Evolutionary conservation across 2,797 vertebrate species (phyloP).

Genomic region (Enteromius argenteus): DNA sequence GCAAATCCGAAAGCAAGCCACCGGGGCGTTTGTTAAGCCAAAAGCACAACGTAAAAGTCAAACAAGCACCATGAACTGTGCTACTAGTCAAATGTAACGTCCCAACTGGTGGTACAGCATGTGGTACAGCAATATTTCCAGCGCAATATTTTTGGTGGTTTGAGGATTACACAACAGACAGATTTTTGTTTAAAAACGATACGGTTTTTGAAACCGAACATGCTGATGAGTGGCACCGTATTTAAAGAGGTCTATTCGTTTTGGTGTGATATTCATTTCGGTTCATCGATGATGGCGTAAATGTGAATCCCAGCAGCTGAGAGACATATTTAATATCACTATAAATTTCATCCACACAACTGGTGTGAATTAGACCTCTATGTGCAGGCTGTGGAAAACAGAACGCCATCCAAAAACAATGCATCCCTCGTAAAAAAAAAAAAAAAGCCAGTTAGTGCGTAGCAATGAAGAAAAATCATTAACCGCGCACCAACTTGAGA

Average conservation of each 20-base stretch:
- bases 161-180: not conserved
- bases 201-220: not conserved
- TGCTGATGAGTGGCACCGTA: constrained; percentile 1
- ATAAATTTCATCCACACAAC: constrained; percentile 43
- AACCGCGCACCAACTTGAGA: constrained; percentile 4
- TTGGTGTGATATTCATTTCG: constrained; percentile 2
- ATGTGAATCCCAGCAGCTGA: constrained; percentile 28
- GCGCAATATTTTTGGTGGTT: not conserved
- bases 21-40: not conserved
- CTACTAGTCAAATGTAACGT: not conserved
- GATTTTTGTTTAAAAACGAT: not conserved
- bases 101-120: not conserved
- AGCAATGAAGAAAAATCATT: constrained; percentile 18
- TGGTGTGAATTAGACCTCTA: constrained; percentile 44
- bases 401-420: constrained; percentile 44
- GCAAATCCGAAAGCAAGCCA: not conserved
- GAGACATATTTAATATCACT: constrained; percentile 36
- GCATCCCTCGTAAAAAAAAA: constrained; percentile 36
- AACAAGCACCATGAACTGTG: constrained; percentile 23
- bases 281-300: constrained; percentile 1
- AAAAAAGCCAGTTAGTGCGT: constrained; percentile 4
- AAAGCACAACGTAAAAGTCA: constrained; percentile 7
- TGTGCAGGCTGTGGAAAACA: constrained; percentile 40
- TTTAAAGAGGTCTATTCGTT: not conserved
- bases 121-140: not conserved